These are phyloP conservation scores for Spilosoma lubricipeda DNA, from an alignment of 2,888 invertebrate species.

Conservation along the genomic window DNA sequence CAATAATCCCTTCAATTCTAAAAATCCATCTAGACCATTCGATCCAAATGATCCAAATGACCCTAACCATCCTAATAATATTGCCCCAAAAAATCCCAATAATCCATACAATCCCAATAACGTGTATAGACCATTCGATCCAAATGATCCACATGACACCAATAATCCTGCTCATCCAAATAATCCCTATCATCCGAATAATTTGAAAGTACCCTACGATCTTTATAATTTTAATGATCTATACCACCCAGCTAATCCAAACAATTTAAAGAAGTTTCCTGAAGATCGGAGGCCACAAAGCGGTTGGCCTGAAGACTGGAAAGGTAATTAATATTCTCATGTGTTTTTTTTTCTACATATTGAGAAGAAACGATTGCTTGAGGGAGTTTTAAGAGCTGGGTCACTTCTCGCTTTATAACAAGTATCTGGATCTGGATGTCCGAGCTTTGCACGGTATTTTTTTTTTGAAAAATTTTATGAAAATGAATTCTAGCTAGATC, in stretches of 20 bases:
- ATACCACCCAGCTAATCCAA: constrained; percentile 13
- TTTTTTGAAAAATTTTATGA: no score
- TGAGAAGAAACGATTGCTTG: not conserved
- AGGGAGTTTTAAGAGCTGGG: not conserved
- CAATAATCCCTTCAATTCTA: constrained; percentile 5
- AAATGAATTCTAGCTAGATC: no score
- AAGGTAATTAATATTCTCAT: not conserved
- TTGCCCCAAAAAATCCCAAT: constrained; percentile 7
- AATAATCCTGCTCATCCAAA: constrained; percentile 10
- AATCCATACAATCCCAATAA: constrained; percentile 16
- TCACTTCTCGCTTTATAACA: not conserved
- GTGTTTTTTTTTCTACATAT: not conserved
- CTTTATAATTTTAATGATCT: not conserved
- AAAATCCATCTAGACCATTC: constrained; percentile 13
- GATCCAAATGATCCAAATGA: constrained; percentile 5
- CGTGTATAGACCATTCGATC: constrained; percentile 4
- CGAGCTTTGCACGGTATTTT: no score
- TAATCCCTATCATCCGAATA: constrained; percentile 2
- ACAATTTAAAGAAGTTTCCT: not conserved
- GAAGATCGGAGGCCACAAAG: constrained; percentile 9
- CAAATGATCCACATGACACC: not conserved
- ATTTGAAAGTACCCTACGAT: constrained; percentile 5
- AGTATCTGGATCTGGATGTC: no score
- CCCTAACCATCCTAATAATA: constrained; percentile 14
- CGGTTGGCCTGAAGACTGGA: constrained; percentile 12